phyloP scores from a whole-genome alignment of 1,140 invertebrate genomes.

The Apis florea region DNA sequence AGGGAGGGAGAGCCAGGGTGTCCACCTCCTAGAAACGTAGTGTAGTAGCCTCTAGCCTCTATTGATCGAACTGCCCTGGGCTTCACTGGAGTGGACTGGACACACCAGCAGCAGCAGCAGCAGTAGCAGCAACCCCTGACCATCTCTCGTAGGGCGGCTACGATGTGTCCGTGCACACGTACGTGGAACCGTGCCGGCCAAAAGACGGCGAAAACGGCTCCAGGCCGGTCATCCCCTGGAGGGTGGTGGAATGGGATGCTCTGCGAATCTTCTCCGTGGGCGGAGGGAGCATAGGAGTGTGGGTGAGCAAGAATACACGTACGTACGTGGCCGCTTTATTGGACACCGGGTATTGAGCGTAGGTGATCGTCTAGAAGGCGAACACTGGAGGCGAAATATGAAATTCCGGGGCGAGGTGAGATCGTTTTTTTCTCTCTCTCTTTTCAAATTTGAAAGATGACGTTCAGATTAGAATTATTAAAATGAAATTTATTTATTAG shows the following conservation, averaged over 20 bases:
- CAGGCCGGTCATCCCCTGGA: conserved; percentile 58
- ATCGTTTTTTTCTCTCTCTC: not conserved
- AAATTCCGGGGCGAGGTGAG: conserved; percentile 36
- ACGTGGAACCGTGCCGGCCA: conserved; percentile 52
- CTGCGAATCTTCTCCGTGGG: conserved; percentile 20
- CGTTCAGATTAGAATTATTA: too few relatives aligned
- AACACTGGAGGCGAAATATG: conserved; percentile 46
- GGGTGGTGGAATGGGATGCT: conserved; percentile 39
- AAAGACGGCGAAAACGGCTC: conserved; percentile 68
- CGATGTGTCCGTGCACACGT: conserved; percentile 2
- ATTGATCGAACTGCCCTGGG: conserved; percentile 75
- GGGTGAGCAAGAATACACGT: conserved; percentile 1
- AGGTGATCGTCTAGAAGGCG: conserved; percentile 72
- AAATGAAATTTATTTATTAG: too few relatives aligned
- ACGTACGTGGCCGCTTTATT: conserved; percentile 55
- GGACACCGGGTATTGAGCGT: conserved; percentile 73
- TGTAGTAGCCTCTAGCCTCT: conserved; percentile 73
- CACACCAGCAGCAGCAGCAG: conserved; percentile 61
- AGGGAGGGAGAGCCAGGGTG: conserved; percentile 46
- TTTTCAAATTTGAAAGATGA: too few relatives aligned
- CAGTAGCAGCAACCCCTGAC: conserved; percentile 57
- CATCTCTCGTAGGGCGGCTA: conserved; percentile 23
- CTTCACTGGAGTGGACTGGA: conserved; percentile 74
- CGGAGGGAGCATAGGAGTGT: not conserved
- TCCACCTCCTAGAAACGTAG: conserved; percentile 72